Percentiles rank a stretch among this genome's conserved stretches.
Evolutionary conservation across 2,113 vertebrate species (phyloP).

Genomic region (Labeo catla): DNA sequence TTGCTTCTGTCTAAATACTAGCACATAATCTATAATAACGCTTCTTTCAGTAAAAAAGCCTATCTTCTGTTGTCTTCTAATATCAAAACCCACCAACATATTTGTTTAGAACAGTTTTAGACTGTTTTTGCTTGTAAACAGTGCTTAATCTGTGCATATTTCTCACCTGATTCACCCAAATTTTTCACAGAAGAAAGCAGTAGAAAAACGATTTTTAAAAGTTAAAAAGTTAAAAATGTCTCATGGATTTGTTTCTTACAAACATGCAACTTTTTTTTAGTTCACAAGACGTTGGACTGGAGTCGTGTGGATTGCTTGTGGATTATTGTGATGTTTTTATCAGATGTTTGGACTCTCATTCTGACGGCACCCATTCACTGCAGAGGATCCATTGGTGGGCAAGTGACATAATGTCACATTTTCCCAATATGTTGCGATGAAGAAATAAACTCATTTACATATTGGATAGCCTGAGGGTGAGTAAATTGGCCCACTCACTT

Average conservation of each 20-base stretch:
- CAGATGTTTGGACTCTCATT: too few species aligned
- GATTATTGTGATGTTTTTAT: too few species aligned
- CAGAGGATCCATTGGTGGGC: too few species aligned
- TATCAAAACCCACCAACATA: not conserved
- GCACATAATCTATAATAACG: not conserved
- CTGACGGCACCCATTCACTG: too few species aligned
- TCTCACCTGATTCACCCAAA: not conserved
- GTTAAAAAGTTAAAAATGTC: not conserved
- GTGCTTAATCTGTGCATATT: not conserved
- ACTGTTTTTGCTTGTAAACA: not conserved
- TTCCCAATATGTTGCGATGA: not conserved
- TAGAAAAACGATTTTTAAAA: too few species aligned
- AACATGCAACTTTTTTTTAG: too few species aligned
- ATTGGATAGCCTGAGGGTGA: not conserved
- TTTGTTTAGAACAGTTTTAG: not conserved
- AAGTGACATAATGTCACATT: not conserved
- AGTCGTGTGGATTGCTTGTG: too few species aligned
- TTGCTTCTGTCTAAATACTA: not conserved
- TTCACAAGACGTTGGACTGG: too few species aligned
- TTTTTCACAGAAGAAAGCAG: too few species aligned
- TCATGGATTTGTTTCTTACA: not conserved
- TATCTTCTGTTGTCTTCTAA: not conserved
- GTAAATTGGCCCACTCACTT: too few species aligned
- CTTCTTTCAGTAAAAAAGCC: not conserved
- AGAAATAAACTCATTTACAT: not conserved